Evolutionary conservation across 2,888 invertebrate genomes (phyloP), one percentile per base, ranked within the genome.

Genomic region (Noctua comes): DNA sequence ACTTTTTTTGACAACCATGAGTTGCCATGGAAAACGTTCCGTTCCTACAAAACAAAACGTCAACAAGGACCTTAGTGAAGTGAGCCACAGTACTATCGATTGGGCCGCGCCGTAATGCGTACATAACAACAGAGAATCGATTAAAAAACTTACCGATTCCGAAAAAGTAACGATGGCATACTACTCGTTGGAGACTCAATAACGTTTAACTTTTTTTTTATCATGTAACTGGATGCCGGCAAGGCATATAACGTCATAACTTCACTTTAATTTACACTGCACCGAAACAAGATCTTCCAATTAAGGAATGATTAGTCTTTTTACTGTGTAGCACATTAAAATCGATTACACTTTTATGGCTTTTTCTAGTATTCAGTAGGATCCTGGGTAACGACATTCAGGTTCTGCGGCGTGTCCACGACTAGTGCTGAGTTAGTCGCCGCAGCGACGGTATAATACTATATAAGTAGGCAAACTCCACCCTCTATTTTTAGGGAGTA

Each of bases 101-200:
- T 93, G 79, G 87, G 86, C 90, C 91, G 88, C 88, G 86, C 90
- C 91, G 90, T 91, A 91, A 90, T 92, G 92, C 93, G 89, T 91
- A 90, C 88, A 89, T 87, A 89, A 83, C 88, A 84, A 84, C 72
- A 77, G 77, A 21, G 57, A 88, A 88, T 84, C 85, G 88, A 91
- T 91, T 76, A 78, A 82, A 82, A 97, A 84, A 97, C 97, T 97
- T 93, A 97, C 97, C 97, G 97, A 96, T 97, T 97, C 95, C 97
- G 97, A 95, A 97, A 97, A 95, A 97, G 96, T 97, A 97, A 97
- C 93, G 97, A 97, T 89, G 97, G 97, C 97, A 97, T 97, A 92
- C 94, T 96, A 94, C 91, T 95, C 88, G 93, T 90, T 89, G 93
- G 90, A 78, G 93, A 92, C 92, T 96, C 96, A 91, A 95, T 96